phyloP scores from a whole-genome alignment of 2,888 invertebrate genomes.

The Polymixis lichenea region DNA sequence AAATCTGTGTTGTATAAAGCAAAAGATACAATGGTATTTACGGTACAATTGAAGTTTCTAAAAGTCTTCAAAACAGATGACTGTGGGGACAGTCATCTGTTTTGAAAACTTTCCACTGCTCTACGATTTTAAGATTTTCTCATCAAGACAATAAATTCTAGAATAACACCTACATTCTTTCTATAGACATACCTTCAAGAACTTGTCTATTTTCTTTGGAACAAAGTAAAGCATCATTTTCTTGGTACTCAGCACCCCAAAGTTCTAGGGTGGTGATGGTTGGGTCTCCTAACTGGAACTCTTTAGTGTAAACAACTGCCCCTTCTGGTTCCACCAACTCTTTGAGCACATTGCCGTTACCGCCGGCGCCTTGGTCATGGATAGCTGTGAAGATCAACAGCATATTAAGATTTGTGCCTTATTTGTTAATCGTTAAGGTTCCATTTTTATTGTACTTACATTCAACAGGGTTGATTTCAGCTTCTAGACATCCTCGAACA shows the following conservation, averaged over 20 bases:
- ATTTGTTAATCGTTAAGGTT: not conserved
- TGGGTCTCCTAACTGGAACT: constrained; percentile 98
- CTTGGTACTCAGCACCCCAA: constrained; percentile 99
- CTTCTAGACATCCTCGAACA: constrained; percentile 97
- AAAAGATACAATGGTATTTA: not conserved
- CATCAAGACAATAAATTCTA: not conserved
- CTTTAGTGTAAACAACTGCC: constrained; percentile 96
- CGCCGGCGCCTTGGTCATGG: constrained; percentile 99
- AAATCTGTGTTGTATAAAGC: not conserved
- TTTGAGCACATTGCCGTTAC: constrained; percentile 99
- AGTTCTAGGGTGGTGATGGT: constrained; percentile 98
- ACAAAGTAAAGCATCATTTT: constrained; percentile 97
- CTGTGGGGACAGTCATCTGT: too few relatives aligned
- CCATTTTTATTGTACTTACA: constrained; percentile 75
- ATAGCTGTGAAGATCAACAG: constrained; percentile 91
- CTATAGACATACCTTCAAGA: constrained; percentile 84
- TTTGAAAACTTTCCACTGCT: not conserved
- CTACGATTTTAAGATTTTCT: constrained; percentile 1
- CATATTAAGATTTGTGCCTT: not conserved
- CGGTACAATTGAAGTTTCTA: not conserved
- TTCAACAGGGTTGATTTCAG: constrained; percentile 95
- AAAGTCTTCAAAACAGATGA: not conserved
- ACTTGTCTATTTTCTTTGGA: constrained; percentile 91
- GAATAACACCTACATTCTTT: not conserved
- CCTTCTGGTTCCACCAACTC: constrained; percentile 99